These are phyloP conservation scores for Myocastor coypus DNA, from an alignment of 2,113 vertebrate species.

Conservation along the genomic window DNA sequence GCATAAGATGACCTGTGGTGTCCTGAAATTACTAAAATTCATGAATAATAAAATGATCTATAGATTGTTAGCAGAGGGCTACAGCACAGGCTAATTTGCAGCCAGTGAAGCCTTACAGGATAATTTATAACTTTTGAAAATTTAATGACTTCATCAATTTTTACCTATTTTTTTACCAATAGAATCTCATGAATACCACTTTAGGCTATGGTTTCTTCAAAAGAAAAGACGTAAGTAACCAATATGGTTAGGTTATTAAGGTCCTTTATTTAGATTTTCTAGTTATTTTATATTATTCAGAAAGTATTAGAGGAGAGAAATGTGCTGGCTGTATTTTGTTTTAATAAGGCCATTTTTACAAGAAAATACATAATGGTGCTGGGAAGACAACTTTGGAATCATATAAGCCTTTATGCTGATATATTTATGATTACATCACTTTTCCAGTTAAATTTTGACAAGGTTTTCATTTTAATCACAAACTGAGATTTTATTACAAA, in stretches of 20 bases:
- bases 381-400: background rate
- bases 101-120: slow-evolving; percentile 88
- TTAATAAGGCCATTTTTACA: background rate
- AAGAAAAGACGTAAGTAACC: slow-evolving; percentile 71
- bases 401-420: background rate
- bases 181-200: slow-evolving; percentile 83
- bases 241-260: slow-evolving; percentile 64
- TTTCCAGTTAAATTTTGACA: background rate
- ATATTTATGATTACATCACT: background rate
- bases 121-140: slow-evolving; percentile 91
- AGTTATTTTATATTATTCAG: slow-evolving; percentile 15
- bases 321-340: background rate
- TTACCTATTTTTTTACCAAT: slow-evolving; percentile 84
- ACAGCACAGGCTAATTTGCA: slow-evolving; percentile 90
- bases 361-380: background rate
- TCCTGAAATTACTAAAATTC: slow-evolving; percentile 91
- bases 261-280: slow-evolving; percentile 59
- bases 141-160: slow-evolving; percentile 91
- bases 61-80: slow-evolving; percentile 89
- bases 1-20: slow-evolving; percentile 89
- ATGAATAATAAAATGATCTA: slow-evolving; percentile 92
- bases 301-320: background rate
- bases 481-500: background rate
- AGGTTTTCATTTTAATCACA: background rate
- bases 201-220: slow-evolving; percentile 74